These are phyloP conservation scores for Holcopasites calliopsidis DNA, from an alignment of 1,140 invertebrate genomes.

Conservation along the genomic window DNA sequence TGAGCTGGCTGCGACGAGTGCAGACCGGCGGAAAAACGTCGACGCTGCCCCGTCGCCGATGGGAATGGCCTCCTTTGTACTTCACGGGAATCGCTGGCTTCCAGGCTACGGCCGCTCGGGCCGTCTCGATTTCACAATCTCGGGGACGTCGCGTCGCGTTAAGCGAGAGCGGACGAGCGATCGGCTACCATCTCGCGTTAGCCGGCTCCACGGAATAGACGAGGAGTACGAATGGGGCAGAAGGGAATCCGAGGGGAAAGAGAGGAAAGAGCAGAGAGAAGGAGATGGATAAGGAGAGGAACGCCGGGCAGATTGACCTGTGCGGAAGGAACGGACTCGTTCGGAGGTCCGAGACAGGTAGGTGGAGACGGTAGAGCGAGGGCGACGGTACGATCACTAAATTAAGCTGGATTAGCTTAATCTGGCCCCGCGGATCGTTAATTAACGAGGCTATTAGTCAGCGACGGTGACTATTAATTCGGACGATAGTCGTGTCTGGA, in stretches of 20 bases:
- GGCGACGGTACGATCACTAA: constrained; percentile 68
- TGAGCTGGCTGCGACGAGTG: not conserved
- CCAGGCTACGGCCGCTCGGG: not conserved
- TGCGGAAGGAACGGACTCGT: constrained; percentile 38
- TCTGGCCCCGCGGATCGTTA: constrained; percentile 71
- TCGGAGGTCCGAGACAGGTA: constrained; percentile 48
- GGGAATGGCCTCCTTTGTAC: constrained; percentile 8
- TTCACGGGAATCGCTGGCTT: constrained; percentile 6
- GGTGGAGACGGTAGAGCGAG: constrained; percentile 55
- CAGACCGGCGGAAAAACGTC: constrained; percentile 26
- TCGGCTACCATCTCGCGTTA: constrained; percentile 24
- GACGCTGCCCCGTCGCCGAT: not conserved
- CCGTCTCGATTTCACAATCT: constrained; percentile 42
- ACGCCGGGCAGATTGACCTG: constrained; percentile 43
- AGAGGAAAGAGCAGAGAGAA: not conserved
- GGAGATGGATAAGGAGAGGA: not conserved
- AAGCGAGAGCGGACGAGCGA: constrained; percentile 9
- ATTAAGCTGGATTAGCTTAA: constrained; percentile 74
- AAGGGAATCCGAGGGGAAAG: not conserved
- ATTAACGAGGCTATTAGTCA: constrained; percentile 75
- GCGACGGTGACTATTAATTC: constrained; percentile 73
- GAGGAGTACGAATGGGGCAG: not conserved
- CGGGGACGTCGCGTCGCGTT: constrained; percentile 41
- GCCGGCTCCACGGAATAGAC: too few species aligned
- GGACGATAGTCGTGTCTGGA: constrained; percentile 66